Evolutionary conservation across 2,113 vertebrate genomes (phyloP), one percentile per base, ranked within the genome.

Genomic region (Daubentonia madagascariensis): DNA sequence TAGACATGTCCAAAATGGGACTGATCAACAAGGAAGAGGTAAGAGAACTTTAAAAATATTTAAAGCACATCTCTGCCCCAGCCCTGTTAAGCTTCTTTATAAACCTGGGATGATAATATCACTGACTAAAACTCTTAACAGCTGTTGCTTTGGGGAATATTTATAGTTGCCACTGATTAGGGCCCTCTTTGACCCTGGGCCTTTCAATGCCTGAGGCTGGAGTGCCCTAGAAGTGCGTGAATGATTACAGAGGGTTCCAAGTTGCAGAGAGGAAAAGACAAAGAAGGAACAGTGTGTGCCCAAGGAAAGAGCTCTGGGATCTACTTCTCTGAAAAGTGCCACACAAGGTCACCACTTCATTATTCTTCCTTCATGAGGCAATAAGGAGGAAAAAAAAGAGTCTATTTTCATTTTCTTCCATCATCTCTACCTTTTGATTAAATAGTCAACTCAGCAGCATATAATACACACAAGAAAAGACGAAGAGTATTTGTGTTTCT

Each of bases 1-100:
- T 99, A 80, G 99, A 99, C 98, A 99, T 99, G 99, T 99, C 99
- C 93, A 99, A 99, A 98, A 98, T 99, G 98, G 99, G 99, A 68
- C 93, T 99, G 48, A 94, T 65, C 94, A 99, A 99, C 95, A 99
- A 99, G 79, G 99, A 99, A 85, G 99, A 99, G 99, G 99, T 99
- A 98, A 99, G 99, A 94, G 18, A 88, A n/a, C 10, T 68, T 87
- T 59, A 8, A n/a, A 90, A 67, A 30, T 35, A 81, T 22, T 76
- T 37, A 45, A 59, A 86, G 32, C 20, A 52, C 13, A 23, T 43
- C 22, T 72, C 35, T 89, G 23, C 10, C 1, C 13, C 22, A 3
- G 16, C 17, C 23, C 16, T 13, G 17, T 63, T 50, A 43, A 2
- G 30, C 52, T 12, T 91, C n/a, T 85, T 87, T 43, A 40, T 93